These are phyloP conservation scores for Reinhardtius hippoglossoides DNA, from an alignment of 2,113 vertebrate genomes.

Conservation along the genomic window DNA sequence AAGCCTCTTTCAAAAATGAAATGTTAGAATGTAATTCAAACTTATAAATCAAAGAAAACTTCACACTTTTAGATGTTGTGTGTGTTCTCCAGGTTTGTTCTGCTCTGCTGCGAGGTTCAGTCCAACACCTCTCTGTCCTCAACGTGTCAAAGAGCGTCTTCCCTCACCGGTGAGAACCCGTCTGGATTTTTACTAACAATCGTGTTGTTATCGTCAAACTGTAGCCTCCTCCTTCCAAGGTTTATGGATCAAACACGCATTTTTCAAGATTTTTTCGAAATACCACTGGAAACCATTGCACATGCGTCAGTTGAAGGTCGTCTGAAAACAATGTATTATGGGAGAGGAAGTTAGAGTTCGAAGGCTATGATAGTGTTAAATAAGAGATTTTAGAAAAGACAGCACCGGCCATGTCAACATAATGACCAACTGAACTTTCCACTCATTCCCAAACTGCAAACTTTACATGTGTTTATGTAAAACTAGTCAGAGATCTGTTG, in stretches of 20 bases:
- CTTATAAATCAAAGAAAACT: background rate
- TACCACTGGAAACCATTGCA: no score
- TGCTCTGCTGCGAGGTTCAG: slow-evolving; percentile 74
- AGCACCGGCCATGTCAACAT: no score
- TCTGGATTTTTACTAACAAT: background rate
- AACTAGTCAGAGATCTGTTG: no score
- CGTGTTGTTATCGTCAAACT: background rate
- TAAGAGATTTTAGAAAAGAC: no score
- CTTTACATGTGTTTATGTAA: no score
- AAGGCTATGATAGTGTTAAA: no score
- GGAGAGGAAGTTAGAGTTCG: background rate
- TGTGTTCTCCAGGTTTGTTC: slow-evolving; percentile 72
- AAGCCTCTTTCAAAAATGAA: background rate
- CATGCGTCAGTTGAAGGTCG: no score
- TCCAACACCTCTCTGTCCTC: slow-evolving; percentile 74
- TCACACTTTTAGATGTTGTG: background rate
- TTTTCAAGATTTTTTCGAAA: no score
- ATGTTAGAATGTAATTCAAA: background rate
- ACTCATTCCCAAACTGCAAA: no score
- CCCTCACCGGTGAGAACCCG: slow-evolving; percentile 72
- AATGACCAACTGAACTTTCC: no score
- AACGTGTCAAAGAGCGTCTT: slow-evolving; percentile 77
- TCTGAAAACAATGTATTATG: no score
- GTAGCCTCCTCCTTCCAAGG: background rate
- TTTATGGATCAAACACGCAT: no score